Conservation (phyloP, 2,888 invertebrate species). For the Eupithecia insigniata region DNA sequence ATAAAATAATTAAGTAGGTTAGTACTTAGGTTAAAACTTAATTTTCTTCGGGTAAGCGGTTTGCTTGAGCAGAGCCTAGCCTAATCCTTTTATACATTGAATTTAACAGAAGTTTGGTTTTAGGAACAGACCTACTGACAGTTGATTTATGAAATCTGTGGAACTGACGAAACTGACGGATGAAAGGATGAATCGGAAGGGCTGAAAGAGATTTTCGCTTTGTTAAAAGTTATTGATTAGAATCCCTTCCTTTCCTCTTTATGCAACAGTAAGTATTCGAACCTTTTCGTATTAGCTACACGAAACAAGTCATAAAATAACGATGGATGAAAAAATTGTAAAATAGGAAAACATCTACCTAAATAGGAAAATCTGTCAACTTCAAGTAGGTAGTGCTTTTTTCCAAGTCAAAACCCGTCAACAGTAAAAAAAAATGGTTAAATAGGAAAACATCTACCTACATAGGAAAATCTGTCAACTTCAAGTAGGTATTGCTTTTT, state of each 20-base stretch:
- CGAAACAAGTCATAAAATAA: too few relatives aligned
- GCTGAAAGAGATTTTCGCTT: slow-evolving; percentile 3
- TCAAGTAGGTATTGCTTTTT: too few relatives aligned
- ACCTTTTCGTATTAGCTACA: not conserved
- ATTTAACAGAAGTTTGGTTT: not conserved
- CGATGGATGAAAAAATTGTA: not conserved
- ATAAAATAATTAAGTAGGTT: not conserved
- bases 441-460: not conserved
- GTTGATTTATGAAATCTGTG: slow-evolving; percentile 12
- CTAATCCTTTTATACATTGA: not conserved
- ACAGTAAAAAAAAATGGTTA: too few relatives aligned
- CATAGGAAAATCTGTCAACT: not conserved
- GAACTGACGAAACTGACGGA: slow-evolving; percentile 1
- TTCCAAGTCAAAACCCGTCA: too few relatives aligned
- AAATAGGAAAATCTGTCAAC: not conserved
- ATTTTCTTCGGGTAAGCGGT: not conserved
- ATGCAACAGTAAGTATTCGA: not conserved
- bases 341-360: not conserved
- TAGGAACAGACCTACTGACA: slow-evolving; percentile 3
- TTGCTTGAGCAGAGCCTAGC: not conserved
- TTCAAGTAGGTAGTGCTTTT: not conserved
- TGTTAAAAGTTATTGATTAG: slow-evolving; percentile 15
- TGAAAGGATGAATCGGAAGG: slow-evolving; percentile 7
- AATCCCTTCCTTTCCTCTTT: not conserved
- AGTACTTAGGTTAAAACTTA: not conserved